phyloP scores from a whole-genome alignment of 2,888 invertebrate species.

The Drosophila atroscutellata region DNA sequence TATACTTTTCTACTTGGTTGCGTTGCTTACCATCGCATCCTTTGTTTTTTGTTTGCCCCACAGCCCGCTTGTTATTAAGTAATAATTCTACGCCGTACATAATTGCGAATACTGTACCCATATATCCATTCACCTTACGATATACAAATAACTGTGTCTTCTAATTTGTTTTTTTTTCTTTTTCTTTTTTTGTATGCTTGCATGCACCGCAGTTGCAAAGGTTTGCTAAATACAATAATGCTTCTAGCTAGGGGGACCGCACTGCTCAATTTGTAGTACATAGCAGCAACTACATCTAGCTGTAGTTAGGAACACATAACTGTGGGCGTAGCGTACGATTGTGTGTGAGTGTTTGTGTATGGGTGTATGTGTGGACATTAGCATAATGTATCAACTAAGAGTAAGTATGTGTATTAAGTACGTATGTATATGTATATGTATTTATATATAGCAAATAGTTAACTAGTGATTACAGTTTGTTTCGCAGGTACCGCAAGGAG shows the following conservation, averaged over 20 bases:
- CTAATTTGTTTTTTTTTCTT: not conserved
- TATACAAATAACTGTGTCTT: not conserved
- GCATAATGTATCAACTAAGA: conserved; percentile 20
- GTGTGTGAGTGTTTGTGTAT: conserved; percentile 16
- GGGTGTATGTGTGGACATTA: not conserved
- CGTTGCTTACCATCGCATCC: not conserved
- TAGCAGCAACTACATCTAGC: conserved; percentile 16
- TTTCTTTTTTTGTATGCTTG: conserved; percentile 1
- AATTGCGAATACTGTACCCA: conserved; percentile 11
- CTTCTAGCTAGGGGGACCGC: conserved; percentile 31
- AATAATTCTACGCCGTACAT: conserved; percentile 17
- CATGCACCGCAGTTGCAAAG: not conserved
- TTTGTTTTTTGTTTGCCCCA: conserved; percentile 17
- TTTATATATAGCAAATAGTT: conserved; percentile 15
- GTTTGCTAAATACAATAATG: not conserved
- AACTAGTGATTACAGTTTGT: conserved; percentile 34
- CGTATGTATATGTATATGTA: not conserved
- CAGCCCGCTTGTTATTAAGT: conserved; percentile 44
- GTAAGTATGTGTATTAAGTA: conserved; percentile 6
- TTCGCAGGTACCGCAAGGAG: conserved; percentile 10
- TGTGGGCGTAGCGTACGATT: conserved; percentile 29
- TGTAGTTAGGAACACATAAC: conserved; percentile 65
- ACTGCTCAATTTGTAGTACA: conserved; percentile 1
- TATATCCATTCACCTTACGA: conserved; percentile 14
- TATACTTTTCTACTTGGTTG: conserved; percentile 13